Evolutionary conservation across 92 coral and sea anemone species (phyloP).

Genomic region (Umimayanthus chanpuru): DNA sequence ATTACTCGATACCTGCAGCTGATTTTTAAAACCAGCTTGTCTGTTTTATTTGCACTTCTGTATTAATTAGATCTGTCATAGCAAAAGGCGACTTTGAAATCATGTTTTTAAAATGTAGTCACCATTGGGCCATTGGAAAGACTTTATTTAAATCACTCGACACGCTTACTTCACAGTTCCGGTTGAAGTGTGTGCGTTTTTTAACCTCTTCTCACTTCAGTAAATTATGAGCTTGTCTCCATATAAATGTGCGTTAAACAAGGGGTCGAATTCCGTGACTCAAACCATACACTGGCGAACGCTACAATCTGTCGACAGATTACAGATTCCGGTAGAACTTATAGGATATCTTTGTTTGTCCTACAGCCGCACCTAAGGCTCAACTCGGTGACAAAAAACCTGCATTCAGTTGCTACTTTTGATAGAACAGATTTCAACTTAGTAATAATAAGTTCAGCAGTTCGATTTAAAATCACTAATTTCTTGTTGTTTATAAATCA

Average conservation of each 20-base stretch:
- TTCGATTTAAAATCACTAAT: not conserved
- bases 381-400: not conserved
- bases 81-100: conserved; percentile 29
- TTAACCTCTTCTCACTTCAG: not conserved
- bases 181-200: conserved; percentile 34
- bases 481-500: not conserved
- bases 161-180: conserved; percentile 34
- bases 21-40: not conserved
- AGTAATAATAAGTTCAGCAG: not conserved
- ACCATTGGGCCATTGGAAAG: conserved; percentile 13
- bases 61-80: conserved; percentile 32
- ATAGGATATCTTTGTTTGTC: conserved; percentile 39
- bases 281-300: conserved; percentile 1
- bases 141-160: conserved; percentile 29
- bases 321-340: conserved; percentile 39
- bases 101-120: conserved; percentile 26
- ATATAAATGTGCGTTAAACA: conserved; percentile 21
- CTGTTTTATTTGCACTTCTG: conserved; percentile 21
- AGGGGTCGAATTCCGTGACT: conserved; percentile 35
- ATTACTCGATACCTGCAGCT: not conserved
- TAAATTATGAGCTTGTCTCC: conserved; percentile 10
- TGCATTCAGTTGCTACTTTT: not conserved
- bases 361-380: conserved; percentile 29
- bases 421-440: not conserved
- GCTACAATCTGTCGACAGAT: conserved; percentile 47